Conservation (phyloP, 2,888 invertebrate species). For the Brachypalpus laphriformis region DNA sequence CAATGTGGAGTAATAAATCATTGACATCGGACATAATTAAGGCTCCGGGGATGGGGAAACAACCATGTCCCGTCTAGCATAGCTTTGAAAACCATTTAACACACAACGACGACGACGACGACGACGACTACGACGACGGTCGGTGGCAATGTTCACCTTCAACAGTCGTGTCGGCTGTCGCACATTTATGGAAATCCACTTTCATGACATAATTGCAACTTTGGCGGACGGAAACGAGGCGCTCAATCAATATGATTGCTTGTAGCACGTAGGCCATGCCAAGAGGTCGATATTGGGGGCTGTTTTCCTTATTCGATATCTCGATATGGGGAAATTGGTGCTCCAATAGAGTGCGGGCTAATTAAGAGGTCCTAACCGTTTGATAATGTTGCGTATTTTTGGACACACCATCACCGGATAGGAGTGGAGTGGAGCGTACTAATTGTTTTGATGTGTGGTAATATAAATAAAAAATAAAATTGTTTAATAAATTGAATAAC, state of each 20-base stretch:
- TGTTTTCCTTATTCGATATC: constrained; percentile 34
- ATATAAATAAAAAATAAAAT: neutral
- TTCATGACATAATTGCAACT: constrained; percentile 66
- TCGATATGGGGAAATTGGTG: constrained; percentile 4
- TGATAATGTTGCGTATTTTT: neutral
- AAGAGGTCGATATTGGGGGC: constrained; percentile 59
- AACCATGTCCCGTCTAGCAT: constrained; percentile 11
- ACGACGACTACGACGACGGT: constrained; percentile 9
- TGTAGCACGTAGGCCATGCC: constrained; percentile 48
- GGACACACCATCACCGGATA: neutral
- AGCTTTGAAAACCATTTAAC: constrained; percentile 4
- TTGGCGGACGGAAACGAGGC: constrained; percentile 54
- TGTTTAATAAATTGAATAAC: constrained; percentile 42
- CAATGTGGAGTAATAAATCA: constrained; percentile 55
- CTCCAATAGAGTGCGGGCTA: constrained; percentile 4
- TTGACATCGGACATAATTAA: constrained; percentile 53
- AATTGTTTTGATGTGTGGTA: constrained; percentile 6
- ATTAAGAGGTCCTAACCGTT: constrained; percentile 7
- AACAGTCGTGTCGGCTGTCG: constrained; percentile 22
- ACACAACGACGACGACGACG: too few relatives aligned
- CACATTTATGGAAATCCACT: constrained; percentile 57
- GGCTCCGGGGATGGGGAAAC: constrained; percentile 38
- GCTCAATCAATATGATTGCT: constrained; percentile 42
- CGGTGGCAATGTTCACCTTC: constrained; percentile 50
- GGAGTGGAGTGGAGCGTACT: neutral